Evolutionary conservation across 2,888 invertebrate species (phyloP), one percentile per base, ranked within the genome.

Genomic region (Hofmannophila pseudospretella): DNA sequence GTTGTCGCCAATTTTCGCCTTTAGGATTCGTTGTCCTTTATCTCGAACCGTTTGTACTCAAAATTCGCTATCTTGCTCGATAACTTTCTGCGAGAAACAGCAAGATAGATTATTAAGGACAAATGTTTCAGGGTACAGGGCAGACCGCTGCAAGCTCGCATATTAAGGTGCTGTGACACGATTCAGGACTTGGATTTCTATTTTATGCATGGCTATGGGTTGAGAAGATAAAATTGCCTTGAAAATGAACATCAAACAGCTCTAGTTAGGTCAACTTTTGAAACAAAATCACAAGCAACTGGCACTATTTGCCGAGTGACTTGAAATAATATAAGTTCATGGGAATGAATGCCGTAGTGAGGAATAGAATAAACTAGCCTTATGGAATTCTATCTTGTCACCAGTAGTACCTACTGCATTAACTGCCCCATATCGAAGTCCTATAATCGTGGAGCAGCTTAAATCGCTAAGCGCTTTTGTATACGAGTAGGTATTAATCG

Each of bases 121-220:
- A 23, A 5, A n/a, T 16, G 16, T n/a, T n/a, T n/a, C n/a, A n/a
- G n/a, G 16, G 16, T 16, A 16, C 10, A 44, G 37, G 32, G 36
- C 40, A 35, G 45, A 42, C 44, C 56, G 61, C 59, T 59, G 61
- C 61, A 62, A 59, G 61, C 61, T 61, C 57, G 39, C 38, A 13
- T 22, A 10, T 13, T 29, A 12, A 30, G 12, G 25, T 16, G 36
- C 38, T 34, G 28, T 16, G 11, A 22, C 33, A 33, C 36, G 40
- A 32, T 33, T 33, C 26, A 7, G 13, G 13, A 23, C 12, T 27
- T 27, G 27, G 27, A n/a, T 9, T 30, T n/a, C 27, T 11, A 5
- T 5, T n/a, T 16, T 3, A 16, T 16, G 16, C 16, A 16, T 4
- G 16, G 5, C 16, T 3, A 5, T 16, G 5, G 16, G 3, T 16